Conservation (phyloP, 2,888 invertebrate species). For the Stratiomys singularior region DNA sequence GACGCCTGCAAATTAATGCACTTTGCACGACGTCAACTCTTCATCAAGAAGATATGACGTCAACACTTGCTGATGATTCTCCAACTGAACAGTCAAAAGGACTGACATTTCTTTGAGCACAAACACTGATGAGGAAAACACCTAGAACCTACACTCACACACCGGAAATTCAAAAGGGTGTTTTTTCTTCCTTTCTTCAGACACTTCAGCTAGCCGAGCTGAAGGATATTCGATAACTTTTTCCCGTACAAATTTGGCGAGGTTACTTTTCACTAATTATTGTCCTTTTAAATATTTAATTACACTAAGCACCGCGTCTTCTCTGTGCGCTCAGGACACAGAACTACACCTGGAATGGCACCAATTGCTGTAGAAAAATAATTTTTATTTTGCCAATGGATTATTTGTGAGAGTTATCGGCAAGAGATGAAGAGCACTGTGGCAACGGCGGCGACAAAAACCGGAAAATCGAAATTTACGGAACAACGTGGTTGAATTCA, state of each 20-base stretch:
- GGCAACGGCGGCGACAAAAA: slow-evolving; percentile 35
- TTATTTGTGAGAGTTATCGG: slow-evolving; percentile 16
- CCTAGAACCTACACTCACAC: slow-evolving; percentile 17
- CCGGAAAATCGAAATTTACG: slow-evolving; percentile 47
- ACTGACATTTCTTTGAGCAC: slow-evolving; percentile 24
- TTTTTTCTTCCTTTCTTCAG: background rate
- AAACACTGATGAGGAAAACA: slow-evolving; percentile 20
- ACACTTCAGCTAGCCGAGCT: background rate
- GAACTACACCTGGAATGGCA: background rate
- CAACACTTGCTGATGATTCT: slow-evolving; percentile 29
- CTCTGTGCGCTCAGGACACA: background rate
- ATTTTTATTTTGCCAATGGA: slow-evolving; percentile 13
- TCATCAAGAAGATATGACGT: slow-evolving; percentile 35
- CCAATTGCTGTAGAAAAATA: slow-evolving; percentile 4
- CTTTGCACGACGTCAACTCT: slow-evolving; percentile 27
- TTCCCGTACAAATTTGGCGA: background rate
- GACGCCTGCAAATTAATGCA: slow-evolving; percentile 37
- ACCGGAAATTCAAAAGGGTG: slow-evolving; percentile 6
- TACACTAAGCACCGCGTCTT: slow-evolving; percentile 17
- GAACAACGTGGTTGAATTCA: slow-evolving; percentile 32
- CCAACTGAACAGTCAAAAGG: slow-evolving; percentile 28
- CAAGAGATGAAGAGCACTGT: slow-evolving; percentile 19
- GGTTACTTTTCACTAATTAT: slow-evolving; percentile 12
- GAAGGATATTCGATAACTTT: slow-evolving; percentile 1
- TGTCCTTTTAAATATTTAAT: slow-evolving; percentile 11